A percentile compares a stretch with the other conserved stretches of the same genome.
phyloP scores from a whole-genome alignment of 2,113 vertebrate species.

The Lophochroa leadbeateri region DNA sequence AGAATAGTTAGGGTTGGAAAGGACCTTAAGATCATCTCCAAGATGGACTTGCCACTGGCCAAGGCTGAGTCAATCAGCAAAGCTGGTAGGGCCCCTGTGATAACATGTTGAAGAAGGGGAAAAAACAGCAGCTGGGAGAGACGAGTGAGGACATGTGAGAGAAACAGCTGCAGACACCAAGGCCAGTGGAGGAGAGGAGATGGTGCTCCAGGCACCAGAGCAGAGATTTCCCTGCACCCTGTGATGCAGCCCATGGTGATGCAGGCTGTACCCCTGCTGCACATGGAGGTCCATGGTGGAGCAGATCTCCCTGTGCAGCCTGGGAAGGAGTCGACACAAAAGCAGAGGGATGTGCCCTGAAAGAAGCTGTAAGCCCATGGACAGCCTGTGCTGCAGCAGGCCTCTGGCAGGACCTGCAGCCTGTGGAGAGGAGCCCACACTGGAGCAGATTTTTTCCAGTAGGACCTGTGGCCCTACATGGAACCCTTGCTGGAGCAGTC shows the following conservation, averaged over 20 bases:
- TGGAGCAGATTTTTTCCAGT: not conserved
- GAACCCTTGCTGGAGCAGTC: not conserved
- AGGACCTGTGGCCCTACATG: not conserved
- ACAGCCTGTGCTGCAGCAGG: not conserved
- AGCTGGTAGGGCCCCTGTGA: not conserved
- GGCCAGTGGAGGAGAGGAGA: not conserved
- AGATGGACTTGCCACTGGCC: not conserved
- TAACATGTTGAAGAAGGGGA: not conserved
- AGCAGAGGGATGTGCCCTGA: not conserved
- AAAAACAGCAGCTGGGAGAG: not conserved
- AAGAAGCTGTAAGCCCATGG: not conserved
- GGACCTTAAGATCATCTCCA: not conserved
- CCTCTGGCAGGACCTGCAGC: not conserved
- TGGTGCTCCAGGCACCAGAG: not conserved
- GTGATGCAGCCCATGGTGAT: not conserved
- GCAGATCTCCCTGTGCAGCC: not conserved
- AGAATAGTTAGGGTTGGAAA: no score
- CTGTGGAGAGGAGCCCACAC: fast-evolving
- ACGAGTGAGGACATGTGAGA: not conserved
- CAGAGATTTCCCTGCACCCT: not conserved
- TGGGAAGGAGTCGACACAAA: not conserved
- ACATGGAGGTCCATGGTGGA: not conserved
- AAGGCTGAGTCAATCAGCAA: not conserved
- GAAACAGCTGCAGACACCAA: not conserved
- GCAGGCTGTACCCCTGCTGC: not conserved